A percentile compares a stretch with the other conserved stretches of the same genome.
phyloP scores from a whole-genome alignment of 2,797 vertebrate species.

The Ibycter americanus region DNA sequence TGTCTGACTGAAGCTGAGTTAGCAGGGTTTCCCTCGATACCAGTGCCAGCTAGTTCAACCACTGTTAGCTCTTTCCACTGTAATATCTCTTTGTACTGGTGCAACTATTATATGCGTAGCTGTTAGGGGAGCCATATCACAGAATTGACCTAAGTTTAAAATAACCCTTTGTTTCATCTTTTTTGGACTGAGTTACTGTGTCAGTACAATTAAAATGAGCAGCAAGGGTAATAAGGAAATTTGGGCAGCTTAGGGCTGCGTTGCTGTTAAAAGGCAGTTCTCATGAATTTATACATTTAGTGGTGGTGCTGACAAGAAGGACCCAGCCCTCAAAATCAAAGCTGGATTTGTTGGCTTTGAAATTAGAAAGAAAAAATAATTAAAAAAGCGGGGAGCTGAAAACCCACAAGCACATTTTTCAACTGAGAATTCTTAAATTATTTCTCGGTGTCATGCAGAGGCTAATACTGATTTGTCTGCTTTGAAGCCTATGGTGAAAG shows the following conservation, averaged over 20 bases:
- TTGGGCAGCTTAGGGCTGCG: background rate
- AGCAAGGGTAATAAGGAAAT: background rate
- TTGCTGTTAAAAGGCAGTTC: background rate
- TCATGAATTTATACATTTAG: rapidly evolving
- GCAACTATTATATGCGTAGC: background rate
- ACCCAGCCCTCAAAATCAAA: background rate
- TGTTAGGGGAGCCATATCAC: background rate
- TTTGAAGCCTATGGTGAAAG: background rate
- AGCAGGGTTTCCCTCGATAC: background rate
- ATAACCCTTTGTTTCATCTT: background rate
- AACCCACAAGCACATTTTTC: background rate
- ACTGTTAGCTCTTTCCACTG: background rate
- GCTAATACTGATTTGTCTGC: background rate
- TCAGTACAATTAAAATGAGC: background rate
- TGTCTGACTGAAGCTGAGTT: background rate
- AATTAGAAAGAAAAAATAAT: background rate
- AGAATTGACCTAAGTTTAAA: background rate
- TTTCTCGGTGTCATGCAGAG: background rate
- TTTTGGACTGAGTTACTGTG: background rate
- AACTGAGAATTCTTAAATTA: background rate
- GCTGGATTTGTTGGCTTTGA: background rate
- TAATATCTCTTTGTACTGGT: background rate
- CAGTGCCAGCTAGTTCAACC: background rate
- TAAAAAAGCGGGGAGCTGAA: background rate
- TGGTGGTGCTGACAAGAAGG: background rate